These are phyloP conservation scores for Agonopterix alstromeriana DNA, from an alignment of 2,888 invertebrate genomes.

Conservation along the genomic window DNA sequence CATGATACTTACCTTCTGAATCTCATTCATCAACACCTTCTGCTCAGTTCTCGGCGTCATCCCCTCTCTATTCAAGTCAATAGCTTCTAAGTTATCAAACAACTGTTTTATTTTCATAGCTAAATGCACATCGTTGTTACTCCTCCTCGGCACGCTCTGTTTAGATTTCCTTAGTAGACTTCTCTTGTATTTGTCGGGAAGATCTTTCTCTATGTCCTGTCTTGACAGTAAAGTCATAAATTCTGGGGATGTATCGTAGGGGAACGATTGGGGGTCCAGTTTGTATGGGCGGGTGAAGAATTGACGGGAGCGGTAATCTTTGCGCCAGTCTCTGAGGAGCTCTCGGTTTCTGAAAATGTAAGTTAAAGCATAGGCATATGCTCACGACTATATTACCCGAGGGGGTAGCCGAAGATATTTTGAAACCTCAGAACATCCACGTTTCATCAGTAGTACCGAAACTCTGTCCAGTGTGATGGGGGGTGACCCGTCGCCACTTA, in stretches of 20 bases:
- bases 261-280: conserved; percentile 37
- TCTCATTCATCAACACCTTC: conserved; percentile 70
- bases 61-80: conserved; percentile 49
- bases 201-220: conserved; percentile 62
- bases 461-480: too few relatives aligned
- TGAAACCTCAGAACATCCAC: too few relatives aligned
- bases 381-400: too few relatives aligned
- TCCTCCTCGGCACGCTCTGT: conserved; percentile 47
- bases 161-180: conserved; percentile 36
- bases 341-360: conserved; percentile 46
- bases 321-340: conserved; percentile 73
- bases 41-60: conserved; percentile 74
- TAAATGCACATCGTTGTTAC: conserved; percentile 48
- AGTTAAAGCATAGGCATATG: too few relatives aligned
- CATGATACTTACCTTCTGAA: conserved; percentile 67
- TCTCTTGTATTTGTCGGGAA: conserved; percentile 60
- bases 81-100: conserved; percentile 59
- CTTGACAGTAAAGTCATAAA: conserved; percentile 70
- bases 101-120: conserved; percentile 62
- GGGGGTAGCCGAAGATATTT: too few relatives aligned
- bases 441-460: too few relatives aligned
- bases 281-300: conserved; percentile 28
- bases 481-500: too few relatives aligned
- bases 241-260: conserved; percentile 76
- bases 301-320: conserved; percentile 43